Evolutionary conservation across 2,888 invertebrate genomes (phyloP), one percentile per base, ranked within the genome.

Genomic region (Drosophila maculinotata): DNA sequence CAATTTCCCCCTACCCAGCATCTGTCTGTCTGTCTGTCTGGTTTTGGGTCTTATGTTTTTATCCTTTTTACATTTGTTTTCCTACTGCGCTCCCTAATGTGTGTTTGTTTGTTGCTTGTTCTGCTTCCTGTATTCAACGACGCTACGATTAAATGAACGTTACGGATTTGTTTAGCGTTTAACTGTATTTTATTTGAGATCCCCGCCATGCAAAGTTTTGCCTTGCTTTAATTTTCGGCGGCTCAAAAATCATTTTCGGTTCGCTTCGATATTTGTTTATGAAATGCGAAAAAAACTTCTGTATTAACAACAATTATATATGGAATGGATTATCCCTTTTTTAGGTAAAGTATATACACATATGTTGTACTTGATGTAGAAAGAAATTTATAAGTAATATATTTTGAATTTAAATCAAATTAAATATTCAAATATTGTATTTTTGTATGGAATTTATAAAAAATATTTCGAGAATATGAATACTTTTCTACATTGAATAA

Each of bases 21-120:
- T n/a, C 28, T 3, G 38, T 6, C 36, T 39, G 35, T 38, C 53
- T 25, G 31, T 36, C 36, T 38, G 20, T 28, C 26, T 35, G 36
- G 9, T 47, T 54, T 9, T 48, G 54, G 39, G 54, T 66, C 57
- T 73, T 73, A 75, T 63, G 51, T 51, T 68, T 60, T 54, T 54
- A 79, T 77, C 80, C 76, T 60, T 76, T 79, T 69, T 63, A 72
- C 79, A 79, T 76, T 74, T 76, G 76, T 60, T 69, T 76, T 47
- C 49, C 69, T 52, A 39, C 41, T 57, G 20, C 45, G 52, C 45
- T 68, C 52, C 58, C 51, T 14, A 51, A 72, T 62, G 77, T 64
- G 45, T 63, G 52, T 66, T 56, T 56, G 60, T 51, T 15, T 47
- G 58, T 51, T 79, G 56, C 31, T 64, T 52, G 54, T 54, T 62